A percentile compares a stretch with the other conserved stretches of the same genome.
Evolutionary conservation across 2,797 vertebrate species (phyloP).

Genomic region (Mycteria americana): DNA sequence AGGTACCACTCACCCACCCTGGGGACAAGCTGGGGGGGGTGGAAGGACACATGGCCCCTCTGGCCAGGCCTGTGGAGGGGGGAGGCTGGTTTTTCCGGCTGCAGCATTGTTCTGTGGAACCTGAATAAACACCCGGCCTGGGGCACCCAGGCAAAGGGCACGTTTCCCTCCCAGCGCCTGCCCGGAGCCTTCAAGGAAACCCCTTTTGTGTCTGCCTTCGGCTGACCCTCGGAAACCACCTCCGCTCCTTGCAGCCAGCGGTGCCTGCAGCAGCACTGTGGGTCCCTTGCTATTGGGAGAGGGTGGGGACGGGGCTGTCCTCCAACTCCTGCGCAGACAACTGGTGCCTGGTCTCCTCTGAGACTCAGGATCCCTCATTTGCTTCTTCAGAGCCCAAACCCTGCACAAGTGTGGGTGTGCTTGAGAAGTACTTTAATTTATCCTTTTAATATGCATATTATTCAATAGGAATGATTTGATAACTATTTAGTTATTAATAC

Average conservation of each 20-base stretch:
- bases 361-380: neutral
- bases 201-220: neutral
- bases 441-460: neutral
- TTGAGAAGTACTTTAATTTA: neutral
- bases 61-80: neutral
- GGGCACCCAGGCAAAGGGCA: neutral
- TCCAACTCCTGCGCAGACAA: neutral
- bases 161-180: rapidly evolving
- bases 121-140: conserved; percentile 21
- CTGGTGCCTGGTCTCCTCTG: neutral
- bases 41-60: neutral
- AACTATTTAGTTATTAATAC: neutral
- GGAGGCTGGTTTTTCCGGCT: neutral
- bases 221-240: neutral
- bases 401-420: neutral
- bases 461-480: neutral
- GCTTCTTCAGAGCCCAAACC: neutral
- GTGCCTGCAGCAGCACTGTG: rapidly evolving
- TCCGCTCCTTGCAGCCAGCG: neutral
- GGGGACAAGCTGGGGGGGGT: neutral
- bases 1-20: neutral
- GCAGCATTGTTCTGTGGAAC: neutral
- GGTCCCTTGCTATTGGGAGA: neutral
- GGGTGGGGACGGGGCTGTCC: neutral
- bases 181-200: neutral